Evolutionary conservation across 2,113 vertebrate species (phyloP).

Genomic region (Columbina picui): DNA sequence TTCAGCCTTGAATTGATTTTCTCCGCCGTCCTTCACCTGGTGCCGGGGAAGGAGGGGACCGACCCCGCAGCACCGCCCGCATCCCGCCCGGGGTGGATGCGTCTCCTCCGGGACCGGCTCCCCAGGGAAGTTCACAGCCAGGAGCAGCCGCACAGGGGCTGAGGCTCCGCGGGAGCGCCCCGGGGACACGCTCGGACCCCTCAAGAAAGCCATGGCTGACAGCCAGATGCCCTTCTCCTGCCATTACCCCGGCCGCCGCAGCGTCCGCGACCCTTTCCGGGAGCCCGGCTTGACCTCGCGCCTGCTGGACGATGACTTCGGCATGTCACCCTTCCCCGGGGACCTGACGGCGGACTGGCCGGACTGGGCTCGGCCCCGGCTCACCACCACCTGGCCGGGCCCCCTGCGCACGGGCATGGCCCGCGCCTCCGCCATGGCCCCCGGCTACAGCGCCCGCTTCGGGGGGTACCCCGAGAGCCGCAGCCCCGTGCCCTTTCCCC

Average conservation of each 20-base stretch:
- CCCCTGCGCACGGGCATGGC: slow-evolving; percentile 83
- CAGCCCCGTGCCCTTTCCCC: slow-evolving; percentile 78
- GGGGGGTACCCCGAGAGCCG: slow-evolving; percentile 81
- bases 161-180: not conserved
- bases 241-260: slow-evolving; percentile 82
- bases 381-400: slow-evolving; percentile 87
- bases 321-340: slow-evolving; percentile 88
- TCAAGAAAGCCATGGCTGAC: slow-evolving; percentile 85
- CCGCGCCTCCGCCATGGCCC: slow-evolving; percentile 75
- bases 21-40: not conserved
- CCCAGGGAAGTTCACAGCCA: not conserved
- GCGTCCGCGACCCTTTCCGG: slow-evolving; percentile 88
- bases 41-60: not conserved
- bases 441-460: slow-evolving; percentile 80
- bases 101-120: not conserved
- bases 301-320: slow-evolving; percentile 94
- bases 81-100: slow-evolving; percentile 32
- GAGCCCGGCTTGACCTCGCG: slow-evolving; percentile 86
- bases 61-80: not conserved
- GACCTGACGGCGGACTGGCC: slow-evolving; percentile 93
- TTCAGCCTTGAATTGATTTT: slow-evolving; percentile 26
- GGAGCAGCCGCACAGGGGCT: not conserved
- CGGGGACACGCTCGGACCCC: not conserved
- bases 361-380: slow-evolving; percentile 91
- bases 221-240: slow-evolving; percentile 86